phyloP scores from a whole-genome alignment of 2,797 vertebrate genomes.

The Semotilus atromaculatus region DNA sequence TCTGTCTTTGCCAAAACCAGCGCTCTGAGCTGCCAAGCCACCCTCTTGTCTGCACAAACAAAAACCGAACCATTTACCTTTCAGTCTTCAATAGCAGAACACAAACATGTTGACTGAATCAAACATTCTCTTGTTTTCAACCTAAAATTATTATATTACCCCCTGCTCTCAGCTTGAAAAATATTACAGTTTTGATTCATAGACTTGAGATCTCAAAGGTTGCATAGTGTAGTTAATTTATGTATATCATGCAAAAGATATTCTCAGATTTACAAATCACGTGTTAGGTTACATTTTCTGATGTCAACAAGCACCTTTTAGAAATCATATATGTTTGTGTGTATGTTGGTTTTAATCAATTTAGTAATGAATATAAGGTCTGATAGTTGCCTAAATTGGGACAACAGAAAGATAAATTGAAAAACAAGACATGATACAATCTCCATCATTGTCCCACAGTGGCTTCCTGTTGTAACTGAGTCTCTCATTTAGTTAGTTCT shows the following conservation, averaged over 20 bases:
- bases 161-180: background rate
- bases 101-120: conserved; percentile 30
- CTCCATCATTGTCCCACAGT: background rate
- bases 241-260: background rate
- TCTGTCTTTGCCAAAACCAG: conserved; percentile 75
- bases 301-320: background rate
- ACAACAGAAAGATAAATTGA: background rate
- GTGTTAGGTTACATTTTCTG: background rate
- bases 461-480: background rate
- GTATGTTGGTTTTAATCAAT: background rate
- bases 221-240: background rate
- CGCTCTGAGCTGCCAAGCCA: conserved; percentile 73
- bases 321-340: background rate
- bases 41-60: conserved; percentile 69
- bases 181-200: background rate
- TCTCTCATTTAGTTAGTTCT: background rate
- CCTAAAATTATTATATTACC: background rate
- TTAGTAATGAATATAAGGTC: background rate
- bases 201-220: background rate
- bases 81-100: conserved; percentile 38
- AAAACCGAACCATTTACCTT: conserved; percentile 50
- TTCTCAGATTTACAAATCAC: background rate
- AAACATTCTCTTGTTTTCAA: conserved; percentile 36
- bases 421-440: background rate
- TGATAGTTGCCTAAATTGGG: background rate